Evolutionary conservation across 2,888 invertebrate species (phyloP), one percentile per base, ranked within the genome.

Genomic region (Ypsolopha scabrella): DNA sequence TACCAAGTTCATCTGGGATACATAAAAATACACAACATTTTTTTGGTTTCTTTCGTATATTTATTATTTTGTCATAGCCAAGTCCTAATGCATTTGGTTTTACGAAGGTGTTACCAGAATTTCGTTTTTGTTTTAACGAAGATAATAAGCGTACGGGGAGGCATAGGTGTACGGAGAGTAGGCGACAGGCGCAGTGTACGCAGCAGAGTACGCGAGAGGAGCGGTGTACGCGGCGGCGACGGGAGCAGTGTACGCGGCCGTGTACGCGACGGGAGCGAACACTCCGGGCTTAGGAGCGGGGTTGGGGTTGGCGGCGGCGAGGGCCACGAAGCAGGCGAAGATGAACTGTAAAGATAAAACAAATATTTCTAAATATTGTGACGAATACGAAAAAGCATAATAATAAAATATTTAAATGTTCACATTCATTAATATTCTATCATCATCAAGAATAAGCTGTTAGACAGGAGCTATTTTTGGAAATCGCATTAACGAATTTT

Each of bases 91-190:
- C 24, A 24, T 24, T 24, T 24, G 4, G 24, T 24, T 24, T 3
- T 24, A 24, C n/a, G 24, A 2, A 24, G 24, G 4, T 24, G 24
- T 24, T 24, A 24, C 24, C 24, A 24, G 13, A 37, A 9, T 6
- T 43, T 11, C n/a, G 13, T 6, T 41, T 48, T 7, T 24, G 2
- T 34, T 49, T 50, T 45, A 51, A n/a, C 51, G 51, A 7, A 45
- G 14, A 37, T 57, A 58, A 54, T 58, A 62, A 10, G 57, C 59
- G 59, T 75, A 75, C n/a, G 74, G 72, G 3, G 72, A 67, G 0
- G 72, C 71, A 58, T 74, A 75, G 2, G 68, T 67, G 50, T 73
- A 66, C 58, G 77, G 68, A 14, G 75, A 69, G 60, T 75, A 73
- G 11, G 72, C 63, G 34, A 65, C 48, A 47, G 66, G 64, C 9